Base-by-base conservation (phyloP, 2,797 vertebrate species). In the Ptychadena robeensis region DNA sequence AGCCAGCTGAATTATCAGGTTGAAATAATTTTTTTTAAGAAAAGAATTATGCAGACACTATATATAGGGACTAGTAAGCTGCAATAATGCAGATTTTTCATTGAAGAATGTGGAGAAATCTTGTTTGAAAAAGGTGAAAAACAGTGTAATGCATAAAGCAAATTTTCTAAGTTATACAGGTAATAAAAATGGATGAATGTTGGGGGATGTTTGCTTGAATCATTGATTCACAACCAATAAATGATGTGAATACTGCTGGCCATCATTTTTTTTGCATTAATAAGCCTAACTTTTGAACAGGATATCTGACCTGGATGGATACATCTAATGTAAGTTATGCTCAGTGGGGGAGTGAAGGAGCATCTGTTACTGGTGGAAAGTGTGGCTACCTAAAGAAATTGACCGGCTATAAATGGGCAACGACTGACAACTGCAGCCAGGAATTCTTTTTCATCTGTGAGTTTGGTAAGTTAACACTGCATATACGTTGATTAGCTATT, bases 401-500 rank as follows among this genome's bases (percentile, higher is more conserved):
- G 18, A 91, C 94, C 59, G 91, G 90, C 32, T 96, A 95, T 82
- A 91, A 91, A 71, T 99, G 97, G 97, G 91, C 91, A 25, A 89
- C 93, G 48, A 92, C 92, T 12, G 91, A 78, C 59, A 95, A 96
- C 64, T 99, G 97, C 82, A 93, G 90, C 59, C 95, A 95, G 89
- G 93, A 95, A 82, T 90, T 96, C 0, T 85, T 89, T 91, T 99
- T 96, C 67, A 91, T 98, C 87, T 99, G 97, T 5, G 90, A 98
- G 88, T 97, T 96, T 91, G 96, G 97, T 98, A 89, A 87, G 91
- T 63, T 9, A 48, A n/a, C 18, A 65, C 8, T 30, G 18, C 11
- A n/a, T 40, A 22, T 9, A 74, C 22, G 30, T 32, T 44, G 40
- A 44, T 44, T 1, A 14, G 40, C 18, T 0, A 18, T 44, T 44